Evolutionary conservation across 1,140 invertebrate species (phyloP).

Genomic region (Oedothorax gibbosus): DNA sequence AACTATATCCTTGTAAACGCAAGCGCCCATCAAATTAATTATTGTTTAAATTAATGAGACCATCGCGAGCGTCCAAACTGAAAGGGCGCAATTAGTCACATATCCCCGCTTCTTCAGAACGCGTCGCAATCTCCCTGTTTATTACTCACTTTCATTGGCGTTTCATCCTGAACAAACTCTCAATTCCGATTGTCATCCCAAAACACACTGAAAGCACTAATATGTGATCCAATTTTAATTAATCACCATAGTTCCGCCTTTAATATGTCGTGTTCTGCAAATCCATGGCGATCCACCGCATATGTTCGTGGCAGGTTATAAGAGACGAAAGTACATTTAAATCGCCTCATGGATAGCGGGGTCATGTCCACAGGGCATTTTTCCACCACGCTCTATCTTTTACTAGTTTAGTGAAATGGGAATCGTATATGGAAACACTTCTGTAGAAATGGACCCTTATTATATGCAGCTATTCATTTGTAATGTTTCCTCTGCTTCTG

Average conservation of each 20-base stretch:
- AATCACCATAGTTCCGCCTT: conserved; percentile 55
- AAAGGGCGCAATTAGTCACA: conserved; percentile 11
- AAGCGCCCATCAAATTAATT: no score
- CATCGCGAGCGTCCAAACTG: background rate
- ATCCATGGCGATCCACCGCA: conserved; percentile 40
- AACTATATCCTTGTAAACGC: no score
- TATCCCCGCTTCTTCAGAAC: background rate
- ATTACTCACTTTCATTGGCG: conserved; percentile 9
- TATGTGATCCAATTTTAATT: conserved; percentile 60
- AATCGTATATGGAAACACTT: no score
- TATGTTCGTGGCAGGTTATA: conserved; percentile 59
- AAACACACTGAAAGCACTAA: conserved; percentile 12
- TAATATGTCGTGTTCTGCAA: conserved; percentile 45
- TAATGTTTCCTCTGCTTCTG: conserved; percentile 28
- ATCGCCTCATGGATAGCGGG: no score
- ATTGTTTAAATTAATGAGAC: background rate
- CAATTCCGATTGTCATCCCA: conserved; percentile 34
- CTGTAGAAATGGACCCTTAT: no score
- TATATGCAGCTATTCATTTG: background rate
- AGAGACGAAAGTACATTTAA: conserved; percentile 37
- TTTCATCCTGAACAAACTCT: conserved; percentile 22
- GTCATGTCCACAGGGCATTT: no score
- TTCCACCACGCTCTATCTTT: no score
- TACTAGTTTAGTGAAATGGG: no score
- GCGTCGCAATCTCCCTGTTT: conserved; percentile 26